A percentile compares a stretch with the other conserved stretches of the same genome.
These are phyloP conservation scores for Zosterops hypoxanthus DNA, from an alignment of 2,113 vertebrate species.

Conservation along the genomic window DNA sequence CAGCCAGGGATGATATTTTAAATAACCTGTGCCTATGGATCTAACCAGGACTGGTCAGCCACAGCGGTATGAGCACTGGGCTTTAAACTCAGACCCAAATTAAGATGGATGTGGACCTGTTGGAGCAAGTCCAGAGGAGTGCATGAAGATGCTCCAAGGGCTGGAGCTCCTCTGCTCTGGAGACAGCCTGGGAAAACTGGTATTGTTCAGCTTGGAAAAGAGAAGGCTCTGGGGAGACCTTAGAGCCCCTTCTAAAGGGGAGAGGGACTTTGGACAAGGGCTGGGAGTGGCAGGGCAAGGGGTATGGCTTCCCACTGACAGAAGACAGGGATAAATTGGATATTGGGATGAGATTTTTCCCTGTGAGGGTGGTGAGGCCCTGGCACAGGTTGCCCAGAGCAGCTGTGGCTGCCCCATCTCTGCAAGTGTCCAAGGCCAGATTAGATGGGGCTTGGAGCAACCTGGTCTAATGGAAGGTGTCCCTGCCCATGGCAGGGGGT, in stretches of 20 bases:
- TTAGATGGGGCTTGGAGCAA: rapidly evolving
- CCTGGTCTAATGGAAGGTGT: rapidly evolving
- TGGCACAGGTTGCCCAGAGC: neutral
- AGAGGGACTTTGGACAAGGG: neutral
- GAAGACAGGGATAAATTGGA: neutral
- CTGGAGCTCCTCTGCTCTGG: neutral
- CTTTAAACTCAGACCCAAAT: neutral
- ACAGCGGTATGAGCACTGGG: neutral
- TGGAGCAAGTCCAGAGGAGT: neutral
- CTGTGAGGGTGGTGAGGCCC: rapidly evolving
- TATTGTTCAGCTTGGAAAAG: neutral
- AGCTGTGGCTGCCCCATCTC: neutral
- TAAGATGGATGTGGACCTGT: neutral
- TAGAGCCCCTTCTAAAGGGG: neutral
- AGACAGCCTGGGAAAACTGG: neutral
- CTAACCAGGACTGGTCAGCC: neutral
- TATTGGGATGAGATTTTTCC: neutral
- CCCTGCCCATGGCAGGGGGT: neutral
- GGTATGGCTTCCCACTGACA: neutral
- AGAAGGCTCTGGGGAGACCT: neutral
- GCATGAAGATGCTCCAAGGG: neutral
- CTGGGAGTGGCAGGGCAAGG: neutral
- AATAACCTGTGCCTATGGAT: neutral
- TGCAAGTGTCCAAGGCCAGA: neutral
- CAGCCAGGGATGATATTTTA: neutral